These are phyloP conservation scores for Neostethus bicornis DNA, from an alignment of 2,797 vertebrate species.

Conservation along the genomic window DNA sequence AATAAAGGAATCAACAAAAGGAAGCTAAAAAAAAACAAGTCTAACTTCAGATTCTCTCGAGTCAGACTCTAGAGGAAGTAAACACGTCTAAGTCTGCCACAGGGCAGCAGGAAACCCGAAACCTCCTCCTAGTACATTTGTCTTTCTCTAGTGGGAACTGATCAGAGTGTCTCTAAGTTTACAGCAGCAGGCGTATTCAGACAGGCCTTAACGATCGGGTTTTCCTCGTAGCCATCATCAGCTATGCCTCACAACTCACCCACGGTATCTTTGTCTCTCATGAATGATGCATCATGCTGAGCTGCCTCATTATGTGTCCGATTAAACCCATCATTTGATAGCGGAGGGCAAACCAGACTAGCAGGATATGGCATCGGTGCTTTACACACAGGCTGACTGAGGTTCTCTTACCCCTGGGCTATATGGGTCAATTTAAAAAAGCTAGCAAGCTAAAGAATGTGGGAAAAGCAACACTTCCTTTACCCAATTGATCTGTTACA, in stretches of 20 bases:
- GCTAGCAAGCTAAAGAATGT: background rate
- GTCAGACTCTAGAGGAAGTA: slow-evolving; percentile 48
- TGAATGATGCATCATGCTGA: slow-evolving; percentile 24
- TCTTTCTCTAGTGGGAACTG: slow-evolving; percentile 24
- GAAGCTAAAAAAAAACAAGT: slow-evolving; percentile 34
- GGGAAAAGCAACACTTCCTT: background rate
- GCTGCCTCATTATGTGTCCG: slow-evolving; percentile 37
- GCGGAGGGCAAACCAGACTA: slow-evolving; percentile 36
- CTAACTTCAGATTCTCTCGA: slow-evolving; percentile 8
- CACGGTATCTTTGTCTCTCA: slow-evolving; percentile 16
- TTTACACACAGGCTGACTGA: slow-evolving; percentile 31
- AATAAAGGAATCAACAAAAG: background rate
- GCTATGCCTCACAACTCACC: slow-evolving; percentile 33
- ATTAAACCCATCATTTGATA: slow-evolving; percentile 43
- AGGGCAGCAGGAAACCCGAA: slow-evolving; percentile 70
- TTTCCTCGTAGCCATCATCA: slow-evolving; percentile 31
- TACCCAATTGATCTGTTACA: background rate
- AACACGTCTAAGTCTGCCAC: slow-evolving; percentile 41
- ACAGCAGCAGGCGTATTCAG: slow-evolving; percentile 53
- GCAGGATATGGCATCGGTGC: slow-evolving; percentile 2
- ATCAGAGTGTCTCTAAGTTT: slow-evolving; percentile 12
- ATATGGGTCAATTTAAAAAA: background rate
- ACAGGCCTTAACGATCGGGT: slow-evolving; percentile 59
- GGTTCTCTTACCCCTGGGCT: slow-evolving; percentile 36
- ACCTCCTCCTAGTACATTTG: slow-evolving; percentile 33